Evolutionary conservation across 2,113 vertebrate genomes (phyloP), one percentile per base, ranked within the genome.

Genomic region (Phalacrocorax aristotelis): DNA sequence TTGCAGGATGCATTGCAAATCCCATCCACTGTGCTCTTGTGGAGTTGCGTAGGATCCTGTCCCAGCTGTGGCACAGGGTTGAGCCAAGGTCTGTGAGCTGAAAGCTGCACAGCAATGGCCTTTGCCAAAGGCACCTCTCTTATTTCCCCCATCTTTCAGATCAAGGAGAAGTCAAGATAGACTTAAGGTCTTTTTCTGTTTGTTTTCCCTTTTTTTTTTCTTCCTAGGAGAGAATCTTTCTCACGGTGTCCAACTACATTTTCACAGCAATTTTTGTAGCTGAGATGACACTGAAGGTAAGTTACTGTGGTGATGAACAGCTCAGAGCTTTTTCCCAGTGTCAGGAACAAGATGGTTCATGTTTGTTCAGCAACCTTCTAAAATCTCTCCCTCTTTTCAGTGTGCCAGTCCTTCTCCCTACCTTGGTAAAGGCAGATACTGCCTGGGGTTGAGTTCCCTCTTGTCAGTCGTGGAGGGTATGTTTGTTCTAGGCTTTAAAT

Each of bases 201-300:
- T 93, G 17, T 46, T 16, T 55, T 22, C 42, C 29, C 26, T 15
- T 15, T 30, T 30, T 42, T 65, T 38, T 65, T 78, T 30, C 55
- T 80, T 96, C 90, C 51, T 84, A 99, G 99, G 99, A 99, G 86
- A 98, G 99, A 77, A 98, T 99, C 91, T 99, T 99, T 96, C 99
- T 99, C 90, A 99, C 99, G 10, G 98, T 99, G 84, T 99, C 99
- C 96, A 99, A 99, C 98, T 99, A 99, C 98, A 98, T 99, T 97
- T 99, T 99, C 95, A 99, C 99, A 30, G 99, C 99, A 92, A 99
- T 99, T 97, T 99, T 99, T 77, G 99, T 99, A 87, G 98, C 99
- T 20, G 99, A 99, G 97, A 99, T 99, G 99, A 99, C 99, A 5
- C 95, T 99, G 65, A 99, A 99, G 99, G 99, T 99, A 98, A 96